Percentiles rank a stretch among this genome's conserved stretches.
Conservation (phyloP, 2,888 invertebrate genomes). For the Pegoplata infirma region DNA sequence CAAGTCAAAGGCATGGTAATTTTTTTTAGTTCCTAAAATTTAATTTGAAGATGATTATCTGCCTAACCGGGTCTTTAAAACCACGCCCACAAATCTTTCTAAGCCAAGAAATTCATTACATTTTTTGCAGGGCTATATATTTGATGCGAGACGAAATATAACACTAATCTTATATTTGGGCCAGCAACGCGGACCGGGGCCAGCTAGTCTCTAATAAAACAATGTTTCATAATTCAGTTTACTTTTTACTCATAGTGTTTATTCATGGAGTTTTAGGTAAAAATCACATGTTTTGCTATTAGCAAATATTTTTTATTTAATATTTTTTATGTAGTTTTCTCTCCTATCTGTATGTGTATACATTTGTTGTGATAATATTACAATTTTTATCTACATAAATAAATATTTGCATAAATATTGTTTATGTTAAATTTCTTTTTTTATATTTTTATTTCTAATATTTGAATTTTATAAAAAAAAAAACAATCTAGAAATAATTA, state of each 20-base stretch:
- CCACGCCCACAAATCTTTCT: too few species aligned
- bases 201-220: too few species aligned
- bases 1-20: too few species aligned
- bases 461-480: neutral
- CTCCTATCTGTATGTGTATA: neutral
- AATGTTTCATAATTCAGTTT: too few species aligned
- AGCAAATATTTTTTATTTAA: neutral
- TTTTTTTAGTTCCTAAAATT: too few species aligned
- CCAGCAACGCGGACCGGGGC: too few species aligned
- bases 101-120: too few species aligned
- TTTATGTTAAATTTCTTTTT: neutral
- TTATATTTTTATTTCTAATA: neutral
- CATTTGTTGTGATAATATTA: slow-evolving; percentile 5
- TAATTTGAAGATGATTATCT: too few species aligned
- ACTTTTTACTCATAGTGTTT: neutral
- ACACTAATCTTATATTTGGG: too few species aligned
- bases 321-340: neutral
- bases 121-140: too few species aligned
- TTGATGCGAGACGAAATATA: too few species aligned
- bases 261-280: neutral
- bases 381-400: slow-evolving; percentile 5
- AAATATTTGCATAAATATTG: slow-evolving; percentile 32
- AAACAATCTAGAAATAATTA: neutral
- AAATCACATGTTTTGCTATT: neutral
- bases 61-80: too few species aligned